phyloP scores from a whole-genome alignment of 2,113 vertebrate genomes.

The Chaenogobius annularis region DNA sequence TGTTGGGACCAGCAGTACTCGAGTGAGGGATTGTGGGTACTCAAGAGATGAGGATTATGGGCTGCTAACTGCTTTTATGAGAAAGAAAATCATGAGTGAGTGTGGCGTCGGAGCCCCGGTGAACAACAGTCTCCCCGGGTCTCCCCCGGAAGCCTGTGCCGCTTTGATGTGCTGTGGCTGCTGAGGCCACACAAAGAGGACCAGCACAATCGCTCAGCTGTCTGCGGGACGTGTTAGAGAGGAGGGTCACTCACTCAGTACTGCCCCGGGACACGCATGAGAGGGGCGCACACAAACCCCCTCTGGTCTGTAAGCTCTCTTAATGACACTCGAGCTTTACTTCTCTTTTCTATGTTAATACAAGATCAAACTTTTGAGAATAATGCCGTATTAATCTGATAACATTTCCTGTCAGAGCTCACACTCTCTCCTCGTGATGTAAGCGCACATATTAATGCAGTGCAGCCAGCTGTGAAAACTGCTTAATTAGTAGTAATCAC shows the following conservation, averaged over 20 bases:
- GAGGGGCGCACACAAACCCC: slow-evolving; percentile 21
- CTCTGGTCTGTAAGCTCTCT: slow-evolving; percentile 32
- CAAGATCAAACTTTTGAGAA: slow-evolving; percentile 36
- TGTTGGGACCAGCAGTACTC: slow-evolving; percentile 54
- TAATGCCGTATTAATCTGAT: slow-evolving; percentile 55
- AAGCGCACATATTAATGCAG: slow-evolving; percentile 71
- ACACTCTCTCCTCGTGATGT: slow-evolving; percentile 49
- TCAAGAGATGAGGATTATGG: slow-evolving; percentile 54
- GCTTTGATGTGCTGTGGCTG: slow-evolving; percentile 76
- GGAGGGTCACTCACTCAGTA: slow-evolving; percentile 57
- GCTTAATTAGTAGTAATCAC: slow-evolving; percentile 80
- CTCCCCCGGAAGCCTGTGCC: slow-evolving; percentile 71
- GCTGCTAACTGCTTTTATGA: slow-evolving; percentile 49
- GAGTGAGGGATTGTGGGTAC: slow-evolving; percentile 41
- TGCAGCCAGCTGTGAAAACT: slow-evolving; percentile 77
- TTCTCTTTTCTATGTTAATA: slow-evolving; percentile 13
- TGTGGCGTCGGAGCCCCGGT: slow-evolving; percentile 35
- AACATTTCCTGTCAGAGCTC: slow-evolving; percentile 42
- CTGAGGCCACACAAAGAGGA: slow-evolving; percentile 74
- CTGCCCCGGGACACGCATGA: slow-evolving; percentile 30
- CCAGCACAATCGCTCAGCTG: slow-evolving; percentile 80
- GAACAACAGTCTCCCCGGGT: slow-evolving; percentile 41
- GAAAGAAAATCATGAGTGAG: slow-evolving; percentile 52
- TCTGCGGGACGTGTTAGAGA: slow-evolving; percentile 62
- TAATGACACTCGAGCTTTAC: slow-evolving; percentile 16